Evolutionary conservation across 2,888 invertebrate genomes (phyloP), one percentile per base, ranked within the genome.

Genomic region (Sylvicola cinctus): DNA sequence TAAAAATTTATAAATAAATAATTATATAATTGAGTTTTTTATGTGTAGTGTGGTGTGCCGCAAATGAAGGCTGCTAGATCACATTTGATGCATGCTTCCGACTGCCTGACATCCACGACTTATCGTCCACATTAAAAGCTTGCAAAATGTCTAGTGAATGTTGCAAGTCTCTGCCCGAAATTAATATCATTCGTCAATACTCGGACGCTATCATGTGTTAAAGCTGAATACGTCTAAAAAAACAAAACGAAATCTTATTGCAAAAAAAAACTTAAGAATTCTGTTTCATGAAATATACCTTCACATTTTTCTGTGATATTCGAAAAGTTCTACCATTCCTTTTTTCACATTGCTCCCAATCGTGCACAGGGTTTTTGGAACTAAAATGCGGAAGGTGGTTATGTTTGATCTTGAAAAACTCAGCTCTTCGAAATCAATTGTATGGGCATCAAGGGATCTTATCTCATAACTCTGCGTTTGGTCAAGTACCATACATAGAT

Each of bases 151-250:
- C n/a, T n/a, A n/a, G n/a, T n/a, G n/a, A n/a, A n/a, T n/a, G n/a
- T n/a, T n/a, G n/a, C n/a, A n/a, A n/a, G 6, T n/a, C 14, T 23
- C 16, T 10, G 31, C 11, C 4, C 25, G 23, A 12, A 32, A 25
- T 16, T 35, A 26, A 58, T 44, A 2, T 70, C 69, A 41, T 65
- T 66, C 7, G 71, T 67, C 47, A 76, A 74, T 39, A 75, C 54
- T 45, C 65, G 62, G 3, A 78, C 65, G 1, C 76, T 74, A 51
- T 79, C 79, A 46, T 74, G 73, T 36, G 76, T 60, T 17, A 79
- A 51, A 3, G 75, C 72, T 41, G 74, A 67, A 44, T 68, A 67
- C 1, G 71, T 68, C 71, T 77, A 60, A 2, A 61, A n/a, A 30
- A 25, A 30, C 16, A 34, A 20, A 8, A 20, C 8, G 20, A 20